Base-by-base conservation (phyloP, 2,113 vertebrate species). In the Aviceda subcristata region DNA sequence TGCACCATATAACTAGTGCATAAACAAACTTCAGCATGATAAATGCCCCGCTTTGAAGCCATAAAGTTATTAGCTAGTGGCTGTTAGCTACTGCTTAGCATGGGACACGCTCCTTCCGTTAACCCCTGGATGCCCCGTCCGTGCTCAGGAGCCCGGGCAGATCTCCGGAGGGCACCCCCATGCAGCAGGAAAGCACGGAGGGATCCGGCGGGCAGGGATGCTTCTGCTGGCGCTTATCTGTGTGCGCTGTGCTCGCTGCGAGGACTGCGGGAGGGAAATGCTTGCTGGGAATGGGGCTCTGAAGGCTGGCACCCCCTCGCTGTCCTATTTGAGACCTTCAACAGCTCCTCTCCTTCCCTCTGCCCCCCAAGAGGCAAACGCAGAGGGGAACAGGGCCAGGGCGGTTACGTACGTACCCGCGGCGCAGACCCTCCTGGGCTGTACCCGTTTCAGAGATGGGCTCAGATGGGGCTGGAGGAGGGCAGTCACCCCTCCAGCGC, bases 21-120 rank as follows among this genome's bases (percentile, higher is more conserved):
- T 98, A 98, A 99, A 99, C 99, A 99, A 99, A 99, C 98, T 98
- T 98, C 97, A 96, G 96, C 88, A 97, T 99, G 99, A 99, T 99
- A 98, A 98, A 99, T 98, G 98, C 97, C 96, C 95, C 95, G 97
- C 98, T 98, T 98, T 98, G 97, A 95, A 97, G 97, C 98, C 98
- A 98, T 99, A 99, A 99, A 99, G 98, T 97, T 98, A 99, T 99
- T 98, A 98, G 97, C 96, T 97, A 73, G 93, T 95, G 89, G 97
- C 93, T 97, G 95, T 96, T 97, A 97, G 97, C 97, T 97, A 98
- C 98, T 93, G 91, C 95, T 96, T 92, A 97, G 91, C 84, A 71
- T 86, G 97, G 94, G 94, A 88, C 91, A 71, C 8, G 24, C 55
- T 96, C 86, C 79, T 95, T 95, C 95, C 12, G 38, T 97, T 98